phyloP scores from a whole-genome alignment of 2,888 invertebrate genomes.

The Aquatica leii region DNA sequence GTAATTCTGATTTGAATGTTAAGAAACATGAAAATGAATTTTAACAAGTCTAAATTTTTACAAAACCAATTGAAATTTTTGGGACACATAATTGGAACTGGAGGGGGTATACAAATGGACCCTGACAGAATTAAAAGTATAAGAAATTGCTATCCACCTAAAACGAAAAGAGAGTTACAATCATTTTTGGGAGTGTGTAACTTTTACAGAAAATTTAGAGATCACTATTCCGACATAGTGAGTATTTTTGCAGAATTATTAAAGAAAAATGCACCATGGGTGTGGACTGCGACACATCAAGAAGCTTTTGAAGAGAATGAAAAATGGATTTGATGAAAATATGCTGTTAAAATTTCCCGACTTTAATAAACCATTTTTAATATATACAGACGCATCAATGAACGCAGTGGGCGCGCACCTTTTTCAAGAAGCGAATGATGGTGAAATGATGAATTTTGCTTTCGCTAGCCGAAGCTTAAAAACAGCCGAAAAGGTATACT shows the following conservation, averaged over 20 bases:
- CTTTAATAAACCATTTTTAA: neutral
- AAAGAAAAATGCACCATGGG: neutral
- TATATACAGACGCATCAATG: conserved; percentile 14
- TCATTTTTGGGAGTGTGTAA: neutral
- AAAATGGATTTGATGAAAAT: neutral
- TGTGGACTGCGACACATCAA: neutral
- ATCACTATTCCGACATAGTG: neutral
- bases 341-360: conserved; percentile 7
- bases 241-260: neutral
- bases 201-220: neutral
- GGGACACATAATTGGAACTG: neutral
- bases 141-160: neutral
- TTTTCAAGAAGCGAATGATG: neutral
- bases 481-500: conserved; percentile 1
- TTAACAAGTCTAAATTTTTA: neutral
- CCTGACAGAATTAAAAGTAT: neutral
- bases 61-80: neutral
- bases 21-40: no score
- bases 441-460: conserved; percentile 4
- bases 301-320: neutral
- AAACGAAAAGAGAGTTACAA: neutral
- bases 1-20: no score
- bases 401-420: conserved; percentile 23
- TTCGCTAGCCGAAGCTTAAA: conserved; percentile 13
- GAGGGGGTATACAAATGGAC: neutral